Conservation (phyloP, 1,140 invertebrate genomes). For the Conopomorpha cramerella region DNA sequence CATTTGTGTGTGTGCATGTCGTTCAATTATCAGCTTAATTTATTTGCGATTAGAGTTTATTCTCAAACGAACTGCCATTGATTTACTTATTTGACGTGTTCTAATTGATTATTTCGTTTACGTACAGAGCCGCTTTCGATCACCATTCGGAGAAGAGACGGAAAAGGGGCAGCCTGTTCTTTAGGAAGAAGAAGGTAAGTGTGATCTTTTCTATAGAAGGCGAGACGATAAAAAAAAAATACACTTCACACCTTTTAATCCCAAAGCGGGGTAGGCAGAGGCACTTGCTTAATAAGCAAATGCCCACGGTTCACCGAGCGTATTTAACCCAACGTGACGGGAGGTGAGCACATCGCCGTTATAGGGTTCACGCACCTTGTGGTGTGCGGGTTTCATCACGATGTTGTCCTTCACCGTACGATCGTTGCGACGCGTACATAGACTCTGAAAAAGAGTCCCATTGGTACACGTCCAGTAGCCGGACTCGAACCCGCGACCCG, state of each 20-base stretch:
- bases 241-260: background rate
- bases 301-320: too few species aligned
- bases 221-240: too few species aligned
- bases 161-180: slow-evolving; percentile 87
- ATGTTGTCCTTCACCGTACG: background rate
- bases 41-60: background rate
- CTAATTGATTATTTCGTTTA: too few species aligned
- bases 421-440: background rate
- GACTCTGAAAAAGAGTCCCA: background rate
- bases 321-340: too few species aligned
- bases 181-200: slow-evolving; percentile 81
- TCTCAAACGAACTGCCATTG: too few species aligned
- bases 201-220: slow-evolving; percentile 4
- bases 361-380: too few species aligned
- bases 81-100: too few species aligned
- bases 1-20: too few species aligned
- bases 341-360: too few species aligned
- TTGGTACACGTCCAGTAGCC: too few species aligned
- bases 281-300: background rate
- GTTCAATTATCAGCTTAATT: too few species aligned
- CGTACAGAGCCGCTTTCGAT: slow-evolving; percentile 71
- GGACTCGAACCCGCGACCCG: too few species aligned
- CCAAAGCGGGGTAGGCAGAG: background rate
- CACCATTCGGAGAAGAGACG: slow-evolving; percentile 81
- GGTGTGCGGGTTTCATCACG: background rate